These are phyloP conservation scores for Microcebus jonahi DNA, from an alignment of 2,113 vertebrate genomes.

Conservation along the genomic window DNA sequence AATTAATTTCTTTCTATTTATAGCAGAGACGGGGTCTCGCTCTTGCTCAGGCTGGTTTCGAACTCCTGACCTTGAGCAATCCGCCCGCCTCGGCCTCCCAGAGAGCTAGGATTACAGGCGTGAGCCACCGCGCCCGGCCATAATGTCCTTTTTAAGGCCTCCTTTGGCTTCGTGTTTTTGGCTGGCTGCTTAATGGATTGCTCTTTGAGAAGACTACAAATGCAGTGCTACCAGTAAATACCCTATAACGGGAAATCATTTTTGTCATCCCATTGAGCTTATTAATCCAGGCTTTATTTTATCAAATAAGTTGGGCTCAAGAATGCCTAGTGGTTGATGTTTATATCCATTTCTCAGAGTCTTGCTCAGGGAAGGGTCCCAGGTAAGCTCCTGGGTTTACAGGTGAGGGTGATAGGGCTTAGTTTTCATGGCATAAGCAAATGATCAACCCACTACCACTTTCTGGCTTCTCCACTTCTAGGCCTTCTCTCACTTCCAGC, in stretches of 20 bases:
- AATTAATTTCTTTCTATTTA: too few species aligned
- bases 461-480: not conserved
- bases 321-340: not conserved
- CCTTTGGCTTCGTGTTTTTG: not conserved
- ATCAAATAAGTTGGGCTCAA: not conserved
- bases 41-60: too few species aligned
- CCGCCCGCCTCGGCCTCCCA: too few species aligned
- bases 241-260: not conserved
- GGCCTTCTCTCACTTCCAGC: not conserved
- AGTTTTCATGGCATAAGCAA: not conserved
- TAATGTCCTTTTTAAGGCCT: not conserved
- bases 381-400: not conserved
- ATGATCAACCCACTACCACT: not conserved
- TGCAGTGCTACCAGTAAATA: not conserved
- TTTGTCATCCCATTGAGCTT: not conserved
- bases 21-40: too few species aligned
- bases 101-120: too few species aligned
- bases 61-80: too few species aligned
- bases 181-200: not conserved
- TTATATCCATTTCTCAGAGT: not conserved
- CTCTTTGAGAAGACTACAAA: not conserved
- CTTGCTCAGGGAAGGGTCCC: not conserved
- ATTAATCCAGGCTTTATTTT: constrained; percentile 29
- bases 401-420: not conserved
- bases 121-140: too few species aligned